These are phyloP conservation scores for Pseudopipra pipra DNA, from an alignment of 2,113 vertebrate genomes.

Conservation along the genomic window DNA sequence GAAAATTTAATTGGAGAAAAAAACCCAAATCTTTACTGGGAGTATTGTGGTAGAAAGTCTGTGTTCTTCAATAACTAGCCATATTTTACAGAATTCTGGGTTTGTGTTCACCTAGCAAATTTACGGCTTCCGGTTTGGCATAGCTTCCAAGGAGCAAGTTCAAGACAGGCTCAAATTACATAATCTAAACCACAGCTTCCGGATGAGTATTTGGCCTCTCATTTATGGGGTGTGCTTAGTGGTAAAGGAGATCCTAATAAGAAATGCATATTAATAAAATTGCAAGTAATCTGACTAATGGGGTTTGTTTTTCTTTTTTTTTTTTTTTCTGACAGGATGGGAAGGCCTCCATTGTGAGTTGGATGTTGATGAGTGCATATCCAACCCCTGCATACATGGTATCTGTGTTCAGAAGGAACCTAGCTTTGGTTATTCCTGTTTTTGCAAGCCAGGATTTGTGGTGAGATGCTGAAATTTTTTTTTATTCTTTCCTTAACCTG, in stretches of 20 bases:
- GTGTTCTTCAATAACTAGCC: not conserved
- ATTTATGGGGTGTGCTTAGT: not conserved
- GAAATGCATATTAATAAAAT: not conserved
- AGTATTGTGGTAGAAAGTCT: not conserved
- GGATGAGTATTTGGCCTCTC: not conserved
- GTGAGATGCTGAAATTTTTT: slow-evolving; percentile 71
- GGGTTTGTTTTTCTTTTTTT: fast-evolving
- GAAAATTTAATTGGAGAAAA: not conserved
- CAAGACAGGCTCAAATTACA: not conserved
- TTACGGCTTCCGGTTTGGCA: not conserved
- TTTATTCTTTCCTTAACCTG: not conserved
- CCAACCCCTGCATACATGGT: slow-evolving; percentile 84
- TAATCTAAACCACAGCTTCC: not conserved
- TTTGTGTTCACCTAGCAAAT: not conserved
- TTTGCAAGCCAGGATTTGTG: slow-evolving; percentile 90
- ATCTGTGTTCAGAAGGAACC: slow-evolving; percentile 86
- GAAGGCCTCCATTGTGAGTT: slow-evolving; percentile 85
- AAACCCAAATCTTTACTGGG: not conserved
- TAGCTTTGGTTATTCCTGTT: slow-evolving; percentile 85
- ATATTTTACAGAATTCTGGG: not conserved
- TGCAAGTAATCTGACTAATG: not conserved
- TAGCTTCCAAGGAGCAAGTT: not conserved
- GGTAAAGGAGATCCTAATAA: not conserved
- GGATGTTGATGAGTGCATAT: slow-evolving; percentile 88
- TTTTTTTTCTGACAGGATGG: slow-evolving; percentile 82